Evolutionary conservation across 2,888 invertebrate genomes (phyloP).

Genomic region (Drosophila melanocephala): DNA sequence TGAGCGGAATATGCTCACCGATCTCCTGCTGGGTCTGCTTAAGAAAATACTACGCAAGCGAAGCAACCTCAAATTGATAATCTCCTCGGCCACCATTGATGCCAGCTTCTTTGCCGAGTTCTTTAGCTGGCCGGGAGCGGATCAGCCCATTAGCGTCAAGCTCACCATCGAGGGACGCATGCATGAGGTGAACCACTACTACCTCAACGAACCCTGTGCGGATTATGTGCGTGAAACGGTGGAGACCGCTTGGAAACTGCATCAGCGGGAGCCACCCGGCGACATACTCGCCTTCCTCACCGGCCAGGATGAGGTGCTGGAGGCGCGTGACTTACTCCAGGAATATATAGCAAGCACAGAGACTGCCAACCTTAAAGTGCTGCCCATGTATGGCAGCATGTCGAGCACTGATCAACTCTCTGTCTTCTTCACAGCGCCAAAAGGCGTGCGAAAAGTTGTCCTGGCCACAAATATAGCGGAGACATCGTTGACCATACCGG

Average conservation of each 20-base stretch:
- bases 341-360: conserved; percentile 87
- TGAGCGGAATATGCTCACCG: conserved; percentile 96
- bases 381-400: conserved; percentile 97
- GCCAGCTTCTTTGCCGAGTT: conserved; percentile 93
- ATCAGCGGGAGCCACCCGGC: conserved; percentile 91
- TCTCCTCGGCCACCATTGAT: conserved; percentile 98
- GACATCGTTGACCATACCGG: conserved; percentile 97
- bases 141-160: conserved; percentile 88
- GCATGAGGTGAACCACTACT: conserved; percentile 94
- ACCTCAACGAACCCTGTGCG: conserved; percentile 93
- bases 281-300: conserved; percentile 97
- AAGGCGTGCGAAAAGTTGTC: conserved; percentile 93
- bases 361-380: conserved; percentile 87
- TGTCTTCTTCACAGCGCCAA: conserved; percentile 91
- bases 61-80: conserved; percentile 92
- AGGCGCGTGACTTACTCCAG: conserved; percentile 89
- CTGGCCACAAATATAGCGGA: conserved; percentile 98
- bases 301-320: conserved; percentile 96
- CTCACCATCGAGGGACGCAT: conserved; percentile 95
- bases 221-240: conserved; percentile 95
- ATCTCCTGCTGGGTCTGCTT: conserved; percentile 96
- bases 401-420: conserved; percentile 92
- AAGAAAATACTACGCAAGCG: conserved; percentile 96
- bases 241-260: conserved; percentile 95
- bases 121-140: conserved; percentile 87